phyloP scores from a whole-genome alignment of 2,113 vertebrate species.

The Elaphurus davidianus region DNA sequence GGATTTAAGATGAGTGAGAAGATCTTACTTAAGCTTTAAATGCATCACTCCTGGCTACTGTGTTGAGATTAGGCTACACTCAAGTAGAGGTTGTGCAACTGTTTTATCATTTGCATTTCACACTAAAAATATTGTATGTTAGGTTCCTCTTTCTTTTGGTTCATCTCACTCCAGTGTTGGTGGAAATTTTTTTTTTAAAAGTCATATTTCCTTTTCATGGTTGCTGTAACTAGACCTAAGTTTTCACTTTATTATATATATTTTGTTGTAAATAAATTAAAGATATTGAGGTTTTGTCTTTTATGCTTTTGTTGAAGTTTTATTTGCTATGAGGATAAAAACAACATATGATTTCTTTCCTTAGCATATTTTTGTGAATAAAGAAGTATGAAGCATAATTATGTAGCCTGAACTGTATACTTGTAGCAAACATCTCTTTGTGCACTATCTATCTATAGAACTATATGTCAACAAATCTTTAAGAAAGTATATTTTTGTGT shows the following conservation, averaged over 20 bases:
- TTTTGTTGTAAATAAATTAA: not conserved
- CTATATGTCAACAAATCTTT: not conserved
- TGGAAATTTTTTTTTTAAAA: not conserved
- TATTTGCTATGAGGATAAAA: not conserved
- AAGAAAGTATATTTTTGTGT: not conserved
- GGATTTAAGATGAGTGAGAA: not conserved
- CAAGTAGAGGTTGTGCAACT: not conserved
- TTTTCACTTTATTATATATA: not conserved
- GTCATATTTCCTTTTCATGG: not conserved
- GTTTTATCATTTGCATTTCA: slow-evolving; percentile 41
- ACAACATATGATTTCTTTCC: not conserved
- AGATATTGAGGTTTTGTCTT: not conserved
- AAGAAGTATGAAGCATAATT: not conserved
- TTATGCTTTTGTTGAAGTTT: not conserved
- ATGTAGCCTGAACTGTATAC: not conserved
- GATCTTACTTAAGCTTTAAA: not conserved
- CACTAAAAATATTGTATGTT: slow-evolving; percentile 34
- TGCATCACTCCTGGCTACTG: not conserved
- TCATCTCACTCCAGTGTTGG: not conserved
- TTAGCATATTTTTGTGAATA: not conserved
- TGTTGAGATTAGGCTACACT: not conserved
- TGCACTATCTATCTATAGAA: no score
- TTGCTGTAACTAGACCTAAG: not conserved
- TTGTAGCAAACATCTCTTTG: not conserved
- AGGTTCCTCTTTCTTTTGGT: slow-evolving; percentile 49